phyloP scores from a whole-genome alignment of 2,888 invertebrate species.

The Piscicola geometra region DNA sequence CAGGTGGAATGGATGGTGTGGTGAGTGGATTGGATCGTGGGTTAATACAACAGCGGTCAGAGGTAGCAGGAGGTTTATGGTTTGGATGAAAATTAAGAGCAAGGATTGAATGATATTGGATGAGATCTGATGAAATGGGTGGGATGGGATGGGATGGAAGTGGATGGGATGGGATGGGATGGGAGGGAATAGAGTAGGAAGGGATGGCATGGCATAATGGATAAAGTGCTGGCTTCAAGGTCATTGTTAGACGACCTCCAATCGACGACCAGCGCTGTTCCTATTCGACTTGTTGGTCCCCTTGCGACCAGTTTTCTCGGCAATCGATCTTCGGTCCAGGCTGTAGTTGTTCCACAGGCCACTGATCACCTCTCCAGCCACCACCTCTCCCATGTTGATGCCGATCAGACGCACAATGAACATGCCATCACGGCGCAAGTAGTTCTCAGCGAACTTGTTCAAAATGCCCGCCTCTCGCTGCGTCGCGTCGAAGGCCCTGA shows the following conservation, averaged over 20 bases:
- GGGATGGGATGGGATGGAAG: too few species aligned
- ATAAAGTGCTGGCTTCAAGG: too few species aligned
- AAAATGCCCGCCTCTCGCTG: slow-evolving; percentile 46
- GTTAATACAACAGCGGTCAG: too few species aligned
- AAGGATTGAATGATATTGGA: too few species aligned
- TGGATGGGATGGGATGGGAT: too few species aligned
- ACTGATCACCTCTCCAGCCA: slow-evolving; percentile 47
- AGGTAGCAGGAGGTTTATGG: too few species aligned
- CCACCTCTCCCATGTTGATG: slow-evolving; percentile 47
- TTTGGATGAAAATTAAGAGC: too few species aligned
- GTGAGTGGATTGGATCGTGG: too few species aligned
- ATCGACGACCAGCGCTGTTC: slow-evolving; percentile 39
- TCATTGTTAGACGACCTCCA: slow-evolving; percentile 45
- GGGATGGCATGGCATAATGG: too few species aligned
- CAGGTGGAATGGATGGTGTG: too few species aligned
- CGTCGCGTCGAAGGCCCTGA: slow-evolving; percentile 45
- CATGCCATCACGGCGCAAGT: slow-evolving; percentile 46
- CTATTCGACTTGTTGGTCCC: slow-evolving; percentile 26
- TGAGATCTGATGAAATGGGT: too few species aligned
- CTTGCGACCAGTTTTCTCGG: slow-evolving; percentile 45
- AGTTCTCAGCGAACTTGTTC: slow-evolving; percentile 47
- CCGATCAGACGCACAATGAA: slow-evolving; percentile 46
- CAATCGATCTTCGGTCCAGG: slow-evolving; percentile 45
- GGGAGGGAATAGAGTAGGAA: too few species aligned
- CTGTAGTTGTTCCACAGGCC: slow-evolving; percentile 48